Conservation (phyloP, 2,888 invertebrate genomes). For the Ophraella communa region DNA sequence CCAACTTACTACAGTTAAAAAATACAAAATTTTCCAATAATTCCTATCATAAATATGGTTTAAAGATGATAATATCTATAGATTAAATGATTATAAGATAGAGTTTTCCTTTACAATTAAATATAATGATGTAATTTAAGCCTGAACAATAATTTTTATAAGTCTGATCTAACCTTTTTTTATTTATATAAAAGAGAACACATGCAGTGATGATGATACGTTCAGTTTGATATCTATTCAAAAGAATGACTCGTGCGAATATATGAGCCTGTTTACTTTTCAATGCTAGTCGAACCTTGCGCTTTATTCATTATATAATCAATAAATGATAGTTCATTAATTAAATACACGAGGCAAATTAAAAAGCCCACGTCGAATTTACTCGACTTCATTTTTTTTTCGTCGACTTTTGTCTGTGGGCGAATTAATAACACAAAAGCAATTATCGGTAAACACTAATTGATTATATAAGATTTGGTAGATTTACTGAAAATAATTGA, state of each 20-base stretch:
- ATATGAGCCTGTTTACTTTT: background rate
- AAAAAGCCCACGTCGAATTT: slow-evolving; percentile 6
- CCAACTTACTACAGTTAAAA: no score
- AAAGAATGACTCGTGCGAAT: background rate
- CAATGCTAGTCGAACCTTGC: slow-evolving; percentile 1
- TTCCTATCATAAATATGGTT: no score
- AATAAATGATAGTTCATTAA: slow-evolving; percentile 12
- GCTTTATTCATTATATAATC: background rate
- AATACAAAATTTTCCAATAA: no score
- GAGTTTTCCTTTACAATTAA: no score
- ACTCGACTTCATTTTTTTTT: background rate
- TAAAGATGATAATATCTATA: no score
- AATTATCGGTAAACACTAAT: background rate
- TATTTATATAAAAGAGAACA: no score
- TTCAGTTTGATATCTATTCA: no score
- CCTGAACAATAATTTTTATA: no score
- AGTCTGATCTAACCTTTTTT: no score
- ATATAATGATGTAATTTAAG: no score
- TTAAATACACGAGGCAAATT: slow-evolving; percentile 21
- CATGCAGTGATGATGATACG: no score
- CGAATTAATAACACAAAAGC: slow-evolving; percentile 14
- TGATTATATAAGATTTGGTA: slow-evolving; percentile 1
- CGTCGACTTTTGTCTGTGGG: slow-evolving; percentile 3
- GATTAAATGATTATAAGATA: no score
- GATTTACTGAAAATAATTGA: background rate